These are phyloP conservation scores for Cyanoliseus patagonus DNA, from an alignment of 2,113 vertebrate genomes.

Conservation along the genomic window DNA sequence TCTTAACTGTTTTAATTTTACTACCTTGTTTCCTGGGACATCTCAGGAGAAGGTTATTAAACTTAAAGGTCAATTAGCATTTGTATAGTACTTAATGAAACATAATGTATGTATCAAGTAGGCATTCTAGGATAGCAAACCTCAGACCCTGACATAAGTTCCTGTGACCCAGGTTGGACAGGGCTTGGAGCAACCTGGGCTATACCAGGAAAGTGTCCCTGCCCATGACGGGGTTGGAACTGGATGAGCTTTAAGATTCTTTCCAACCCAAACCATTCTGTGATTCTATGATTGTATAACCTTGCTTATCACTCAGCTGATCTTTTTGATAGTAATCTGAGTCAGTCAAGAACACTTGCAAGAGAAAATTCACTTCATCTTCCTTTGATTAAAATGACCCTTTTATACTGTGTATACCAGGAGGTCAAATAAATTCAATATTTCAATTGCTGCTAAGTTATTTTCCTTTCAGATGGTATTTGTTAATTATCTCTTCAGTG, in stretches of 20 bases:
- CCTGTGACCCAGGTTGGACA: background rate
- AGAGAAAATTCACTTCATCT: background rate
- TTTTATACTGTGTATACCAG: background rate
- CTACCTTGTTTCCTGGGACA: conserved; percentile 28
- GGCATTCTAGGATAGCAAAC: background rate
- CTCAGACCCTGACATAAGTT: background rate
- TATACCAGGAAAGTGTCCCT: background rate
- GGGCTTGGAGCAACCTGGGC: background rate
- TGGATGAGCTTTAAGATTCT: background rate
- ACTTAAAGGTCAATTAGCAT: background rate
- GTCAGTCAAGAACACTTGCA: background rate
- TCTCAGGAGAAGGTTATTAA: conserved; percentile 4
- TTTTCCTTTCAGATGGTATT: background rate
- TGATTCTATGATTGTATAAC: background rate
- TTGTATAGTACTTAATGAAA: background rate
- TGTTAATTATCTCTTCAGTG: background rate
- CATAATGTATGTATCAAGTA: background rate
- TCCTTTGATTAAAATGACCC: background rate
- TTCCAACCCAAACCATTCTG: background rate
- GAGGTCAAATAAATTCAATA: background rate
- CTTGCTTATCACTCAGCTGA: background rate
- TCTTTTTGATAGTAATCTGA: background rate
- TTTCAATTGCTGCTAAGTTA: background rate
- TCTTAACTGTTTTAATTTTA: conserved; percentile 58
- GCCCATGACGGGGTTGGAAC: background rate